Conservation (phyloP, 1,140 invertebrate genomes). For the Stegodyphus dumicola region DNA sequence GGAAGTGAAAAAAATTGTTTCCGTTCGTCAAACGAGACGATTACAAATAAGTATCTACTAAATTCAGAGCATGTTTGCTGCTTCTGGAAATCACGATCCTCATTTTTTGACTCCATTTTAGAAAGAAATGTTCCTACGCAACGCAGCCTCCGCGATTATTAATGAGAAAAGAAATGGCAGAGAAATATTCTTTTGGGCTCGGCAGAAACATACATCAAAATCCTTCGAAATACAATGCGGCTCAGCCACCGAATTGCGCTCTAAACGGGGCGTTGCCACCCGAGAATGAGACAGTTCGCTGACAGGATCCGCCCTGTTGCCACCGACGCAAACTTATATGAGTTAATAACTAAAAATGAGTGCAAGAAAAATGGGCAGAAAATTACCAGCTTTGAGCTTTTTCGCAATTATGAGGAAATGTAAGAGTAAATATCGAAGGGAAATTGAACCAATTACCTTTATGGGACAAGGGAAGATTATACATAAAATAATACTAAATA, state of each 20-base stretch:
- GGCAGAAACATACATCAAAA: constrained; percentile 45
- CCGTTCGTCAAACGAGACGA: too few species aligned
- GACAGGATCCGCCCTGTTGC: constrained; percentile 50
- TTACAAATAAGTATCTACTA: too few species aligned
- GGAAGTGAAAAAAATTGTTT: too few species aligned
- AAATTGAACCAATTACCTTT: too few species aligned
- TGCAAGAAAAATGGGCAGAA: not conserved
- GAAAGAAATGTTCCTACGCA: not conserved
- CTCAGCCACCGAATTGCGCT: constrained; percentile 53
- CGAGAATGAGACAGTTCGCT: constrained; percentile 54
- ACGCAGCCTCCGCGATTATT: not conserved
- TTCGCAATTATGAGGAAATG: not conserved
- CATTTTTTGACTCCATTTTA: not conserved
- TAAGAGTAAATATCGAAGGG: too few species aligned
- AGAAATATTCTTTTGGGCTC: constrained; percentile 21
- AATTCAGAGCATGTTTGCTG: too few species aligned
- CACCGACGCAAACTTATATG: constrained; percentile 26
- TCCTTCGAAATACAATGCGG: constrained; percentile 44
- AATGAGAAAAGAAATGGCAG: not conserved
- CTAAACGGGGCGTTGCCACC: constrained; percentile 51
- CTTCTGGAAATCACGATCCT: too few species aligned
- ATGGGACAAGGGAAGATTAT: too few species aligned
- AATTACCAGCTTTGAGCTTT: constrained; percentile 13
- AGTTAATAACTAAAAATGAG: constrained; percentile 36
- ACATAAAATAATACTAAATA: too few species aligned